phyloP scores from a whole-genome alignment of 2,113 vertebrate species.

The Grus americana region DNA sequence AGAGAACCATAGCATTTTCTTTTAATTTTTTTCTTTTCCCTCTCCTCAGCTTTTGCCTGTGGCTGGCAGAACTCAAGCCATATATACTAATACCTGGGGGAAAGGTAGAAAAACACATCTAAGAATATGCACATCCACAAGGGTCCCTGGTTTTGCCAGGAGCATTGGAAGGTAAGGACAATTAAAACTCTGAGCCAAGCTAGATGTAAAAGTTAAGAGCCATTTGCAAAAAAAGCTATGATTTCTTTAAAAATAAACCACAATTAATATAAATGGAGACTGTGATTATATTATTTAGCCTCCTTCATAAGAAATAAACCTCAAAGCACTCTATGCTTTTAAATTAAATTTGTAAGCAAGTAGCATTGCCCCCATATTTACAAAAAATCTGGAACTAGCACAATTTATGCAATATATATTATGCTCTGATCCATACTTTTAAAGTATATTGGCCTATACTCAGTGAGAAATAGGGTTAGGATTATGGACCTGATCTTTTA shows the following conservation, averaged over 20 bases:
- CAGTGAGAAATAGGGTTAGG: not conserved
- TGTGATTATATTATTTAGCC: not conserved
- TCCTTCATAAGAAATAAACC: not conserved
- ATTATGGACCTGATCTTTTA: not conserved
- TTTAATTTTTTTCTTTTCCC: not conserved
- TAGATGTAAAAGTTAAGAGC: not conserved
- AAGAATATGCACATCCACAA: not conserved
- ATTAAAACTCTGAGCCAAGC: not conserved
- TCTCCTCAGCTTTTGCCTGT: not conserved
- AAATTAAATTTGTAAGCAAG: not conserved
- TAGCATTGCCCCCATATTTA: not conserved
- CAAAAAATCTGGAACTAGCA: rapidly evolving
- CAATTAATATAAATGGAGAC: not conserved
- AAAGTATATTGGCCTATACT: not conserved
- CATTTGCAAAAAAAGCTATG: not conserved
- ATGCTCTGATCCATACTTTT: not conserved
- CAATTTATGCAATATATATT: not conserved
- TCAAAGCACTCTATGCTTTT: not conserved
- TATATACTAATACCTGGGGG: not conserved
- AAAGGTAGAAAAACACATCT: not conserved
- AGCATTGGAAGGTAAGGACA: not conserved
- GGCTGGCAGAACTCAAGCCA: not conserved
- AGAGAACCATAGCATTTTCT: not conserved
- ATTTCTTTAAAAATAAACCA: not conserved
- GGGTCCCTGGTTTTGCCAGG: not conserved